Evolutionary conservation across 2,888 invertebrate species (phyloP), one percentile per base, ranked within the genome.

Genomic region (Abrostola triplasia): DNA sequence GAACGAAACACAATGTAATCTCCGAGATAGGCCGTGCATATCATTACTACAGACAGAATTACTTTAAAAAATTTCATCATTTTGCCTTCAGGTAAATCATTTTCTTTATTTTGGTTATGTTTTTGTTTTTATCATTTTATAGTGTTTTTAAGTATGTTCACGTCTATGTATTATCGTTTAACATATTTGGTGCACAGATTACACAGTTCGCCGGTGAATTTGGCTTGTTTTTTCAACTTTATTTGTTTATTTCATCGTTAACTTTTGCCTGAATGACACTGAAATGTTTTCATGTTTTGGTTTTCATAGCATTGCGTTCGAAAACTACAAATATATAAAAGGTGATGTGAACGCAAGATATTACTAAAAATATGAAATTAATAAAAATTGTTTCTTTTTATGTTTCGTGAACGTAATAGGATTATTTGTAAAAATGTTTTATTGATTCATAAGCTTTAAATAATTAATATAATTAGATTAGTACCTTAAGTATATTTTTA

Each of bases 1-100:
- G 92, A 91, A 59, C 86, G 84, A 70, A 92, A 93, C 1, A 93
- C 94, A 1, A 93, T 40, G 65, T 86, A 83, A 77, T 94, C 94
- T 24, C 94, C 94, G 6, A 88, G 0, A 36, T 87, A 70, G 0
- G 92, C 88, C 0, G 88, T 77, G 7, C 70, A 53, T 60, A 85
- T 80, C 51, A 93, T 76, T 1, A 80, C 65, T 38, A 88, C 5
- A 9, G 86, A 86, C 2, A 92, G 67, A 36, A 88, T n/a, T 50
- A 81, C 40, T 68, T 84, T 88, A 35, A 83, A 11, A 63, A 79
- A 77, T 80, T 81, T 91, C 91, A 92, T 91, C 61, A 69, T 83
- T 42, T 8, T 12, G 57, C 44, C 59, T 62, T 55, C 40, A 48
- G 49, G 7, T 41, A 11, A 41, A 64, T 5, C 54, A 58, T 64